Evolutionary conservation across 2,888 invertebrate species (phyloP).

Genomic region (Drosophila niveifrons): DNA sequence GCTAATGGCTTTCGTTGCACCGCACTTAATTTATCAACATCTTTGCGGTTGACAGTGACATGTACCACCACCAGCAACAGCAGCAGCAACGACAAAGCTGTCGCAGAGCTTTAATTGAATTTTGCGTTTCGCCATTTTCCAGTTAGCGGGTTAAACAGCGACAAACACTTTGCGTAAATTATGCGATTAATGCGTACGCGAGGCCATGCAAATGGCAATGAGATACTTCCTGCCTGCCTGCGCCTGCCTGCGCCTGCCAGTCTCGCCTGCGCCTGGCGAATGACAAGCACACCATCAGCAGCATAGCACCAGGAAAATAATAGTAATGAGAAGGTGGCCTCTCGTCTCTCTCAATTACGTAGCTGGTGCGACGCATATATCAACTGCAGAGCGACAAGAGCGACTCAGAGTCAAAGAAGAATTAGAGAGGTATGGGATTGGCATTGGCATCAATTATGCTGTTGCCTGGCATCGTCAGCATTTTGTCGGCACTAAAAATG

Average conservation of each 20-base stretch:
- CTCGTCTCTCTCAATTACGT: constrained; percentile 16
- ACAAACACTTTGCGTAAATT: constrained; percentile 46
- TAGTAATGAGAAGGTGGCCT: constrained; percentile 11
- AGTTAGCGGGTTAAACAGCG: constrained; percentile 49
- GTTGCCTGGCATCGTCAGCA: constrained; percentile 47
- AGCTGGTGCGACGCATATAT: constrained; percentile 3
- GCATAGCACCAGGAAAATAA: background rate
- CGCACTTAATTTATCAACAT: constrained; percentile 70
- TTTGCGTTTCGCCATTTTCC: constrained; percentile 44
- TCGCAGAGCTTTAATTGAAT: constrained; percentile 65
- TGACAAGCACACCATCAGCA: constrained; percentile 9
- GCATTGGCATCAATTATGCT: constrained; percentile 67
- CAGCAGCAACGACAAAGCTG: constrained; percentile 20
- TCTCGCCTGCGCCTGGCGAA: constrained; percentile 9
- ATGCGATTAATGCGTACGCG: constrained; percentile 55
- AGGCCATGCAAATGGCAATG: constrained; percentile 52
- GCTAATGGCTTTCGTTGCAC: constrained; percentile 58
- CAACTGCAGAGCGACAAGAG: constrained; percentile 9
- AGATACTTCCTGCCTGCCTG: constrained; percentile 39
- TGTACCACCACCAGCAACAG: constrained; percentile 27
- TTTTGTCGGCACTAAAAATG: constrained; percentile 59
- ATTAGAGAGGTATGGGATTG: constrained; percentile 21
- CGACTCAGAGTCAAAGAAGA: no score
- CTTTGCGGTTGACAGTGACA: constrained; percentile 65
- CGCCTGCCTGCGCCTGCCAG: no score